Evolutionary conservation across 2,888 invertebrate genomes (phyloP), one percentile per base, ranked within the genome.

Genomic region (Platycheirus albimanus): DNA sequence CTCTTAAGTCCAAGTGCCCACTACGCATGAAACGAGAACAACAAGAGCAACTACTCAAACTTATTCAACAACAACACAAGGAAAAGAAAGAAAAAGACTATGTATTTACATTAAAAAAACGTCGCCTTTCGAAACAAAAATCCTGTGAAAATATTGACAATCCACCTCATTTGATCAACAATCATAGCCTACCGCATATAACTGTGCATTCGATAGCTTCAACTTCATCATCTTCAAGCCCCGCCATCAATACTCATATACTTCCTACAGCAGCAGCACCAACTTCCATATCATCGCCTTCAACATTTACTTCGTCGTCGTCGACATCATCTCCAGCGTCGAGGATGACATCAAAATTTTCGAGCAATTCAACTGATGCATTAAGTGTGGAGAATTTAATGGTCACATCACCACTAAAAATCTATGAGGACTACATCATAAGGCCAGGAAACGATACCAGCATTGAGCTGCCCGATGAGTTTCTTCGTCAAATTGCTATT

Each of bases 101-200:
- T 56, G 88, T 88, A 13, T 77, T 90, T 15, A 89, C 88, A 64
- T 88, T 89, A 66, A 91, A 91, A 85, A 91, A 91, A 85, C 89
- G 91, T 0, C 89, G 90, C 1, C 83, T 91, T 4, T 91, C 90
- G 10, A 91, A 91, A 72, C 90, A 90, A 47, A 90, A 90, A 70
- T 90, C 90, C 17, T 87, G 89, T 72, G 91, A 91, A 76, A 88
- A 89, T 70, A 90, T 90, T 56, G 89, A 88, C 78, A 86, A 87
- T 76, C 74, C 84, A 3, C 61, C 56, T 30, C 61, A 76, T 54
- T 24, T 20, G 43, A 13, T 52, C 8, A 70, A 66, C 8, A 70
- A 66, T 66, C 71, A 75, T 69, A 45, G 49, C 47, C 74, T 72
- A 47, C 30, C 51, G 15, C 83, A 78, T 43, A 76, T 66, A 49